A percentile compares a stretch with the other conserved stretches of the same genome.
These are phyloP conservation scores for Hermatobates lingyangjiaoensis DNA, from an alignment of 1,140 invertebrate species.

Conservation along the genomic window DNA sequence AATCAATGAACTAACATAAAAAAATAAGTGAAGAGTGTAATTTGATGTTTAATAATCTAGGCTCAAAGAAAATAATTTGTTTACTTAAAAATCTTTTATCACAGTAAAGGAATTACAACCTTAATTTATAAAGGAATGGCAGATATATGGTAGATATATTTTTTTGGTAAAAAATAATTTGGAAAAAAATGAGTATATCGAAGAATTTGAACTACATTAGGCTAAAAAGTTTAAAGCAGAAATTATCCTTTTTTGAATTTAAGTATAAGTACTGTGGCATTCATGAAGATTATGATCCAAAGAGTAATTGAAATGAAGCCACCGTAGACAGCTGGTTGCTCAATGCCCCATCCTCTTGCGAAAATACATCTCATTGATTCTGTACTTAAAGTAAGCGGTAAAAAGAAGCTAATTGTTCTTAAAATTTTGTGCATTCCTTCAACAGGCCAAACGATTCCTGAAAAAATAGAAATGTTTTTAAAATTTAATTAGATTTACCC, in stretches of 20 bases:
- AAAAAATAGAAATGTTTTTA: conserved; percentile 8
- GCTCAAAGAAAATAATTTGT: too few relatives aligned
- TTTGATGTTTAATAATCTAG: too few relatives aligned
- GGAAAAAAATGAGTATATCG: too few relatives aligned
- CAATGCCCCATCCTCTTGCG: conserved; percentile 71
- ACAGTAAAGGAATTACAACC: too few relatives aligned
- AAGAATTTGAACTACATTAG: too few relatives aligned
- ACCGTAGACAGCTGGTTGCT: conserved; percentile 62
- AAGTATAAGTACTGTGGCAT: conserved; percentile 58
- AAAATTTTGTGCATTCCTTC: conserved; percentile 73
- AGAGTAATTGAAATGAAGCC: conserved; percentile 71
- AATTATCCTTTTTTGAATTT: conserved; percentile 56
- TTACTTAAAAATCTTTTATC: too few relatives aligned
- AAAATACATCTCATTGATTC: conserved; percentile 74
- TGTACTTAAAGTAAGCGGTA: conserved; percentile 80
- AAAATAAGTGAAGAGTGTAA: too few relatives aligned
- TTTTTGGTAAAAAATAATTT: too few relatives aligned
- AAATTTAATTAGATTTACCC: too few relatives aligned
- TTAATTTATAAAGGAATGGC: too few relatives aligned
- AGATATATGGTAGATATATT: too few relatives aligned
- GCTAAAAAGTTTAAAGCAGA: background rate
- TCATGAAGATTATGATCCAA: conserved; percentile 74
- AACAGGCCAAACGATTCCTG: conserved; percentile 74
- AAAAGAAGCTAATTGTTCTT: conserved; percentile 52
- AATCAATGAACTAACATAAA: too few relatives aligned